Base-by-base conservation (phyloP, 2,113 vertebrate species). In the Neogale vison region DNA sequence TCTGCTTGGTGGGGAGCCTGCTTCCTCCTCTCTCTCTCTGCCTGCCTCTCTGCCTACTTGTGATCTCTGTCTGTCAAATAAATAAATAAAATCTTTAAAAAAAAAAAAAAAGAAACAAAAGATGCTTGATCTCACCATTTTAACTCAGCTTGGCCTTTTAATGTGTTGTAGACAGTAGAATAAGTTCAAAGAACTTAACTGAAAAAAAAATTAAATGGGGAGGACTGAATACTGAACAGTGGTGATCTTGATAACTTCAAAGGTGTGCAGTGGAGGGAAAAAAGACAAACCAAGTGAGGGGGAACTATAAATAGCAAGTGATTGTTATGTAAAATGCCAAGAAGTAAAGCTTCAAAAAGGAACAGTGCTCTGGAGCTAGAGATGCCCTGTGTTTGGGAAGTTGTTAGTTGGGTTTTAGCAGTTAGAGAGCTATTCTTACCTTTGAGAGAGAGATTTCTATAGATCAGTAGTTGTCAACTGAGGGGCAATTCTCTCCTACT, bases 111-210 rank as follows among this genome's bases (percentile, higher is more conserved):
- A 82, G 80, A 24, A 82, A 82, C 52, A 82, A 59, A 80, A 82
- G n/a, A 82, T 82, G 55, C n/a, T n/a, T 36, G 55, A 7, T 82
- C 23, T 23, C 80, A 82, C 23, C 52, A 82, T 31, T 80, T 79
- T 52, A 34, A 31, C 21, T 21, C 13, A 82, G 36, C 39, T 63
- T 45, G 23, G 11, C 59, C 24, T n/a, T 90, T 90, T 80, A 85
- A 26, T 88, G 36, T 63, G 45, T 77, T 81, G n/a, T 55, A 85
- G 71, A 36, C n/a, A 59, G 18, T 15, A 72, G 39, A 88, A 71
- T 94, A 79, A 72, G 71, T 72, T 90, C 55, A 90, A 82, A 93
- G 45, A 93, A 74, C 74, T 61, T 87, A 76, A 82, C 76, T 93
- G 85, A 39, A 20, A 39, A 76, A 82, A 71, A 71, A 39, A 92